Evolutionary conservation across 2,888 invertebrate species (phyloP).

Genomic region (Aromia moschata): DNA sequence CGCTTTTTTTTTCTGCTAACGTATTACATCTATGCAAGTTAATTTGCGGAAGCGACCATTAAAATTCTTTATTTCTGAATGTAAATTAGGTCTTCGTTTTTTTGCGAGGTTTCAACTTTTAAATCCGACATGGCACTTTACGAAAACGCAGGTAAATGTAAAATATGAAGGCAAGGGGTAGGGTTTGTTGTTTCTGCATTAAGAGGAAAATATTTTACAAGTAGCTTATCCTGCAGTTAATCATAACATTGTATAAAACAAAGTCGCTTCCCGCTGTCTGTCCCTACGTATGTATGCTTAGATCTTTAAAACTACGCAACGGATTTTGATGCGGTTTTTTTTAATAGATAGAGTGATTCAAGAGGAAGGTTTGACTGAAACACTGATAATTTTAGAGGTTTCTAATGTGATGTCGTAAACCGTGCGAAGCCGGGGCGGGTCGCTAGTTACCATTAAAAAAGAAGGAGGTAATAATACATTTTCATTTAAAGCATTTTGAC

Average conservation of each 20-base stretch:
- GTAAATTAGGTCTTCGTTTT: conserved; percentile 4
- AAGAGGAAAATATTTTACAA: background rate
- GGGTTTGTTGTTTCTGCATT: background rate
- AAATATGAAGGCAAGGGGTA: background rate
- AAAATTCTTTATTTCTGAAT: background rate
- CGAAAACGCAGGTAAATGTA: background rate
- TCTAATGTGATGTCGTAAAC: too few relatives aligned
- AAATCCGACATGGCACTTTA: conserved; percentile 1
- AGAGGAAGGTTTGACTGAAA: too few relatives aligned
- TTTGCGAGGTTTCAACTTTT: conserved; percentile 3
- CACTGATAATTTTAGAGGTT: too few relatives aligned
- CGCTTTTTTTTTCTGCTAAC: background rate
- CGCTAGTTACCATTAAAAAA: too few relatives aligned
- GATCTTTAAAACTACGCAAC: too few relatives aligned
- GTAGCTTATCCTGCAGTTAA: background rate
- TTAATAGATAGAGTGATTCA: too few relatives aligned
- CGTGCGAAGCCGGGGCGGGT: too few relatives aligned
- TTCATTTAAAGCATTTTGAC: too few relatives aligned
- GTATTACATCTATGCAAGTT: conserved; percentile 10
- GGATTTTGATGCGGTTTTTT: too few relatives aligned
- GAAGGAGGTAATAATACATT: too few relatives aligned
- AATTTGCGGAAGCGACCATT: background rate
- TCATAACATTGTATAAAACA: background rate
- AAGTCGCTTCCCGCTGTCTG: too few relatives aligned
- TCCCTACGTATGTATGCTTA: too few relatives aligned